Evolutionary conservation across 2,113 vertebrate species (phyloP), one percentile per base, ranked within the genome.

Genomic region (Calyptommatus sinebrachiatus): DNA sequence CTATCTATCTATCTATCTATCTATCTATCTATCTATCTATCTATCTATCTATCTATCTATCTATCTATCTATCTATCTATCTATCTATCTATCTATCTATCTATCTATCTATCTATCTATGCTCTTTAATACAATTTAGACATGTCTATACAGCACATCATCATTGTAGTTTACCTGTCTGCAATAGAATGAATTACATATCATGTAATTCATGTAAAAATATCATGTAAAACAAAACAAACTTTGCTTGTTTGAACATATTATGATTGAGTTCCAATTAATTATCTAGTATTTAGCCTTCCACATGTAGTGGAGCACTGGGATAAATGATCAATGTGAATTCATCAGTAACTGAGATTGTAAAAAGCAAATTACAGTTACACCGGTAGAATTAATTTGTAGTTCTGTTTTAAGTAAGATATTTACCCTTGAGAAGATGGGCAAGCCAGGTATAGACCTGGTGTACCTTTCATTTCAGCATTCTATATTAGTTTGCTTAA

Each of bases 401-500:
- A 88, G 78, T 85, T 84, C 82, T 90, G 76, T 68, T 89, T 90
- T 79, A 65, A 46, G 81, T 79, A 16, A 73, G 68, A 69, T 84
- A 63, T 86, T 89, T 91, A 79, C 81, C 80, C 84, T 72, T 69
- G 78, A 76, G 83, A 90, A 48, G 65, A 77, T 71, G 48, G 20
- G 67, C 57, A 71, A 79, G 69, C 29, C 86, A 87, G 81, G 88
- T 91, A 69, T 69, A 78, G 75, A 79, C 75, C 71, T 41, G 65
- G 69, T 57, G 62, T 86, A 89, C 87, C 87, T 89, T 86, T 86
- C 88, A 86, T 83, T 90, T 82, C 41, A 77, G 45, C 62, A 45
- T 57, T 41, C 61, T 82, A 2, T 62, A 90, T 88, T 72, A 79
- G 85, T 82, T 88, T 92, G 88, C 91, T 88, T 91, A 71, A 89